A percentile compares a stretch with the other conserved stretches of the same genome.
phyloP scores from a whole-genome alignment of 2,797 vertebrate genomes.

The Oreonectes daqikongensis region DNA sequence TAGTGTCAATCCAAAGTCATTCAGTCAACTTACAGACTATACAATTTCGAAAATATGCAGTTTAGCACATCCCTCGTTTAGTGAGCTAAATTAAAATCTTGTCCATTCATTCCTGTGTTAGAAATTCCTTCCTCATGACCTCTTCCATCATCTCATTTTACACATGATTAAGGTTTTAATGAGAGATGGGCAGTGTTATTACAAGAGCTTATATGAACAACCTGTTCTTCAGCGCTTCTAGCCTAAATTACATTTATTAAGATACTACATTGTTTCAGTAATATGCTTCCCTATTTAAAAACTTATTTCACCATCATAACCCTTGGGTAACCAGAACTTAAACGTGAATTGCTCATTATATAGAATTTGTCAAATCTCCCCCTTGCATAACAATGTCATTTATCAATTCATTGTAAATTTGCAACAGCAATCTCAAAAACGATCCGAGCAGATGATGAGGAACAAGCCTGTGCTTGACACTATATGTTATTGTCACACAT shows the following conservation, averaged over 20 bases:
- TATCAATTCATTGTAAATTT: constrained; percentile 65
- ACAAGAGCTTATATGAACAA: constrained; percentile 85
- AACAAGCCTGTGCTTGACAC: constrained; percentile 18
- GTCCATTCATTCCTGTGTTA: constrained; percentile 89
- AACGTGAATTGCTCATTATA: constrained; percentile 66
- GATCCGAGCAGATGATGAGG: constrained; percentile 58
- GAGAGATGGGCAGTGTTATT: constrained; percentile 87
- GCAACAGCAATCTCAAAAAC: no score
- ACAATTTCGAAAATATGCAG: no score
- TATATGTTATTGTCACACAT: constrained; percentile 6
- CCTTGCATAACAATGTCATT: constrained; percentile 63
- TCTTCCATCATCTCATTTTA: constrained; percentile 96
- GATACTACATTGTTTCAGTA: constrained; percentile 77
- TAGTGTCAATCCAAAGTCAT: no score
- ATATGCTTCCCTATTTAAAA: constrained; percentile 58
- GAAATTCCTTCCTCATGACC: constrained; percentile 86
- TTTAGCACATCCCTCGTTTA: background rate
- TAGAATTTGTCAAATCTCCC: constrained; percentile 55
- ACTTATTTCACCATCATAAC: constrained; percentile 61
- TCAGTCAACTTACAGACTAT: no score
- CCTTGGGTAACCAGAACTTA: constrained; percentile 57
- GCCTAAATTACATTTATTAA: constrained; percentile 88
- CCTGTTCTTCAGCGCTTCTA: constrained; percentile 73
- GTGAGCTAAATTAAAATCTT: constrained; percentile 88
- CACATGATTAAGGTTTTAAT: constrained; percentile 96